Evolutionary conservation across 2,113 vertebrate genomes (phyloP), one percentile per base, ranked within the genome.

Genomic region (Pycnonotus jocosus): DNA sequence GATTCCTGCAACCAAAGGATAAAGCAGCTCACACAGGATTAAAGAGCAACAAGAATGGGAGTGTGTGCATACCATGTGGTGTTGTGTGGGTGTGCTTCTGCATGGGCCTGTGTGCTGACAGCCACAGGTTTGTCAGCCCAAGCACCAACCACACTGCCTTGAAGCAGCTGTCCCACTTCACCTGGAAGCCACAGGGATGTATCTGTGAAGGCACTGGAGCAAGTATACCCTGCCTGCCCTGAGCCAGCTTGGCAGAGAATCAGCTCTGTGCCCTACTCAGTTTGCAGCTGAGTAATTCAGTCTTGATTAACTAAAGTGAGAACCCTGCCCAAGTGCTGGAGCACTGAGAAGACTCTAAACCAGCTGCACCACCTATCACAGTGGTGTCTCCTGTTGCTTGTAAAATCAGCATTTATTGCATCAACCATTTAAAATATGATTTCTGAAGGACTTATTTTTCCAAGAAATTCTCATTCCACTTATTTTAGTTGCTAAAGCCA

Each of bases 91-190:
- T 23, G 16, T 12, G 53, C 3, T 76, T 18, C 38, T 50, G 35
- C 1, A 0, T 1, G 22, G 31, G 28, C 15, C 24, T 37, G 0
- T 8, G 5, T 23, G 73, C 64, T 58, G 35, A 30, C 4, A 35
- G 48, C 44, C 25, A 53, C 0, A 0, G 15, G 28, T 58, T 71
- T 53, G 62, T 14, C 56, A 65, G 25, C 15, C 10, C 44, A 35
- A 76, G 47, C 20, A 35, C 8, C 1, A 1, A 35, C 8, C 2
- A 1, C 16, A 3, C 0, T 44, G 30, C 19, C 28, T 47, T 21
- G 28, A 38, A 76, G 53, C 31, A 76, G 30, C 44, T n/a, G 33
- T 14, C 47, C 12, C 30, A 7, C 18, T 50, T 24, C 65, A 70
- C 27, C 16, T 38, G 28, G 40, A 42, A 82, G n/a, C 5, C 51